Evolutionary conservation across 1,140 invertebrate genomes (phyloP).

Genomic region (Pseudobourletiella spinata): DNA sequence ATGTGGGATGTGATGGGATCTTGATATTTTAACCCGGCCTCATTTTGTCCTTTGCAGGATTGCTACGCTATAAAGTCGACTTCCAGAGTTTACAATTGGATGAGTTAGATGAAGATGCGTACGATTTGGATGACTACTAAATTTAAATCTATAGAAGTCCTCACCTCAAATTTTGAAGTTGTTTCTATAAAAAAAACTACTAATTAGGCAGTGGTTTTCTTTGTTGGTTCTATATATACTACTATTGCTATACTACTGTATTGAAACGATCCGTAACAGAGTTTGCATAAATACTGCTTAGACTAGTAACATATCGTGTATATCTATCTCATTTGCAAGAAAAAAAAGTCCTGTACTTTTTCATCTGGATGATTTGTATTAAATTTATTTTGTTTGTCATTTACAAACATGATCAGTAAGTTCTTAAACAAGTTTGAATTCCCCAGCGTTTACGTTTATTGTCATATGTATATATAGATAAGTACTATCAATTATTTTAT

Average conservation of each 20-base stretch:
- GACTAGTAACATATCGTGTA: slow-evolving; percentile 1
- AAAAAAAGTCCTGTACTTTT: slow-evolving; percentile 15
- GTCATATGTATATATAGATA: no score
- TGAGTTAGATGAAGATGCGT: slow-evolving; percentile 71
- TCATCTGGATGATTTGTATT: slow-evolving; percentile 7
- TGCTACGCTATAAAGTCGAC: slow-evolving; percentile 97
- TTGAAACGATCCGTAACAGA: not conserved
- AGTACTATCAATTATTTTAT: no score
- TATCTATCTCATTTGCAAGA: slow-evolving; percentile 7
- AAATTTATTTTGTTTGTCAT: slow-evolving; percentile 8
- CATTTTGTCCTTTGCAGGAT: slow-evolving; percentile 71
- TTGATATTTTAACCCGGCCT: no score
- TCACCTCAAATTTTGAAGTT: not conserved
- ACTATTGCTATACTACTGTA: no score
- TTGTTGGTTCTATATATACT: not conserved
- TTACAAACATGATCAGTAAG: not conserved
- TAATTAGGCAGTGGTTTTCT: not conserved
- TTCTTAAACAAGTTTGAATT: not conserved
- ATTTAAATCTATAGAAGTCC: not conserved
- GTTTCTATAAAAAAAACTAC: not conserved
- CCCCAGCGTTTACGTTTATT: not conserved
- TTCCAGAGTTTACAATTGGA: slow-evolving; percentile 93
- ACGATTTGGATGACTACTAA: slow-evolving; percentile 91
- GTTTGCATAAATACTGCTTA: slow-evolving; percentile 8
- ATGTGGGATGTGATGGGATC: no score